These are phyloP conservation scores for Limnephilus lunatus DNA, from an alignment of 2,888 invertebrate genomes.

Conservation along the genomic window DNA sequence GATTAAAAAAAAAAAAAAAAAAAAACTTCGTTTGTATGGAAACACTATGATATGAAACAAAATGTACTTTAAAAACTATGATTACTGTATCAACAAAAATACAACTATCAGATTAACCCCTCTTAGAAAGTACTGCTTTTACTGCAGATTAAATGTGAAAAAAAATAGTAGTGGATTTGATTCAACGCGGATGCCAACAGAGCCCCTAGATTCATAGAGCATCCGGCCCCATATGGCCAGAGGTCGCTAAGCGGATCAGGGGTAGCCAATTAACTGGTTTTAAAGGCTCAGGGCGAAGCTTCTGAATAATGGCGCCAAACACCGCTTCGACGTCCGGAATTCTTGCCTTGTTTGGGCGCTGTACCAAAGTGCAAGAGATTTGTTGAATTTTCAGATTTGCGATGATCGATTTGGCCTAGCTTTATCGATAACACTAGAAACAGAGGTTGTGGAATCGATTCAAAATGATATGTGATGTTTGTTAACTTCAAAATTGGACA, in stretches of 20 bases:
- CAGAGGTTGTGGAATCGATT: background rate
- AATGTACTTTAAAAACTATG: too few relatives aligned
- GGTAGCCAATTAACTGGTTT: constrained; percentile 23
- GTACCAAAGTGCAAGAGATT: background rate
- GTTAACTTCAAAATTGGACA: background rate
- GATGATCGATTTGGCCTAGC: background rate
- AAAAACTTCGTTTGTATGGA: too few relatives aligned
- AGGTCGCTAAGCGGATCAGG: constrained; percentile 34
- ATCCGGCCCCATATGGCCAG: constrained; percentile 15
- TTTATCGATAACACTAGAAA: background rate
- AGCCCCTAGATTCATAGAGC: background rate
- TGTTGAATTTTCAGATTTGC: background rate
- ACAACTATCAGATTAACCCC: background rate
- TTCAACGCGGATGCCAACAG: background rate
- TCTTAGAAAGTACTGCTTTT: background rate
- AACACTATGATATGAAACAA: too few relatives aligned
- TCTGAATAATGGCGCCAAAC: background rate
- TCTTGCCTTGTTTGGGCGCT: background rate
- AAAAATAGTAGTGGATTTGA: background rate
- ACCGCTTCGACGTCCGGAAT: background rate
- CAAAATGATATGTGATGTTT: background rate
- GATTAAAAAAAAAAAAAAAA: too few relatives aligned
- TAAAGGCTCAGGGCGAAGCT: constrained; percentile 12
- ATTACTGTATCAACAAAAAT: background rate
- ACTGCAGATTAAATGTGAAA: background rate